These are phyloP conservation scores for Dendroctonus ponderosae DNA, from an alignment of 1,140 invertebrate species.

Conservation along the genomic window DNA sequence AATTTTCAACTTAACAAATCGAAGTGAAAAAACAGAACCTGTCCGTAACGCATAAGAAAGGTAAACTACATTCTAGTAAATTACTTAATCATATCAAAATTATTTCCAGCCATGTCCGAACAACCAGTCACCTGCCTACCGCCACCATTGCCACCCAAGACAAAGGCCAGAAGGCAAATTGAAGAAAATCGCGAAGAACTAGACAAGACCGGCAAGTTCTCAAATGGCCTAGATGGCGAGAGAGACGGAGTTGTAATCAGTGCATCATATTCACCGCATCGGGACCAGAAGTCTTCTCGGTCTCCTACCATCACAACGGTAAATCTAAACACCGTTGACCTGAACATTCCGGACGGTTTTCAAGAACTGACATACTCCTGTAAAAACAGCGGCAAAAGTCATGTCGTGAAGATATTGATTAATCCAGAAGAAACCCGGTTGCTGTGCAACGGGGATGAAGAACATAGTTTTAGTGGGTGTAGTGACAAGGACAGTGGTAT, in stretches of 20 bases:
- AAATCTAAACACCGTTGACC: slow-evolving; percentile 38
- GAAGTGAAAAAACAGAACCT: not conserved
- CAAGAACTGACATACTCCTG: slow-evolving; percentile 26
- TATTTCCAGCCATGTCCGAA: slow-evolving; percentile 29
- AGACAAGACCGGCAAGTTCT: not conserved
- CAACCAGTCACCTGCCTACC: slow-evolving; percentile 37
- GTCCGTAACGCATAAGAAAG: slow-evolving; percentile 17
- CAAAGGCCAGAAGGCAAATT: slow-evolving; percentile 37
- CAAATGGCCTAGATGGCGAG: not conserved
- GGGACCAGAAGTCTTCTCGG: slow-evolving; percentile 21
- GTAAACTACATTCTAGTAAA: slow-evolving; percentile 34
- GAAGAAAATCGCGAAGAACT: slow-evolving; percentile 31
- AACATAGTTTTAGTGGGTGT: slow-evolving; percentile 4
- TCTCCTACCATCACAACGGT: slow-evolving; percentile 42
- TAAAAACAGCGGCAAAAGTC: slow-evolving; percentile 28
- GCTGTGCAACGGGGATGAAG: slow-evolving; percentile 12
- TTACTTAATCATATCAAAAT: slow-evolving; percentile 29
- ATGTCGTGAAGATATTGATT: slow-evolving; percentile 38
- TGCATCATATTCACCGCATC: slow-evolving; percentile 25
- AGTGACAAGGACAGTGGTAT: slow-evolving; percentile 20
- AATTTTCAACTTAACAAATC: slow-evolving; percentile 15
- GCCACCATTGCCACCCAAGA: slow-evolving; percentile 49
- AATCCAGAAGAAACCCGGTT: slow-evolving; percentile 33
- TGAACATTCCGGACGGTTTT: slow-evolving; percentile 25
- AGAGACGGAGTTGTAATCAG: slow-evolving; percentile 24